These are phyloP conservation scores for Ambastaia sidthimunki DNA, from an alignment of 2,797 vertebrate species.

Conservation along the genomic window DNA sequence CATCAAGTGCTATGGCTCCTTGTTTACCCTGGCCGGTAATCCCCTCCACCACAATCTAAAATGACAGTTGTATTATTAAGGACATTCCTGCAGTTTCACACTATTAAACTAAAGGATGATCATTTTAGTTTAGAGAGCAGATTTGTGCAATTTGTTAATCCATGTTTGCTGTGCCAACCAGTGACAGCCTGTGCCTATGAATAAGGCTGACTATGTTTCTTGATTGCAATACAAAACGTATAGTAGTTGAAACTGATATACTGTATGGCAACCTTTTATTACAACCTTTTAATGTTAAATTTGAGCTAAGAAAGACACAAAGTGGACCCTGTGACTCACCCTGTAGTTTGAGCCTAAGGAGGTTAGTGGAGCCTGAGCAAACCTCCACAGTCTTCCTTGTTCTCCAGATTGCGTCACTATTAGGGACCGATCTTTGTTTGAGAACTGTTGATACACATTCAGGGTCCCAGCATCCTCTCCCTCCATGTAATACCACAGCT, in stretches of 20 bases:
- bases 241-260: no score
- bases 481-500: conserved; percentile 80
- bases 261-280: background rate
- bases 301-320: background rate
- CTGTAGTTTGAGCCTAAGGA: conserved; percentile 64
- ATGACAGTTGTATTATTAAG: conserved; percentile 18
- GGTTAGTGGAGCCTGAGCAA: conserved; percentile 70
- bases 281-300: background rate
- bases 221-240: no score
- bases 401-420: conserved; percentile 74
- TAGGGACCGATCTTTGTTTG: conserved; percentile 55
- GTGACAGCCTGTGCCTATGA: background rate
- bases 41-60: conserved; percentile 77
- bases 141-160: background rate
- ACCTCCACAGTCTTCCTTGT: conserved; percentile 75
- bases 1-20: conserved; percentile 78
- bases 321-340: conserved; percentile 64
- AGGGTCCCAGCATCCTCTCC: conserved; percentile 70
- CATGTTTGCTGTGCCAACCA: background rate
- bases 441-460: conserved; percentile 74
- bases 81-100: conserved; percentile 17
- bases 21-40: conserved; percentile 66
- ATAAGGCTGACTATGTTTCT: background rate
- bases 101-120: conserved; percentile 3
- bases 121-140: background rate